phyloP scores from a whole-genome alignment of 2,797 vertebrate genomes.

The Falco columbarius region DNA sequence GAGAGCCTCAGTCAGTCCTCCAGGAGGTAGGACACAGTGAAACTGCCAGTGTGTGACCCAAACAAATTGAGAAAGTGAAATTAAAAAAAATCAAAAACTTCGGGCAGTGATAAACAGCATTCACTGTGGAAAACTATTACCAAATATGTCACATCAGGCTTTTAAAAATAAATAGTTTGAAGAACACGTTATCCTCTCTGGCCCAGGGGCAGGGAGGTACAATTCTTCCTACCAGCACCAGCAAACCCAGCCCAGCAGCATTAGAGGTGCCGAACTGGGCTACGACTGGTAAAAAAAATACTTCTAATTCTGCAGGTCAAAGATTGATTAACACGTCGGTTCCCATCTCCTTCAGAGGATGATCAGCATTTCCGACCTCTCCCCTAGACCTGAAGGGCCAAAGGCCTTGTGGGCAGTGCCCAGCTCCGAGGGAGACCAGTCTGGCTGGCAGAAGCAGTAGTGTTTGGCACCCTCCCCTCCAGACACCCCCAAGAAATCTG shows the following conservation, averaged over 20 bases:
- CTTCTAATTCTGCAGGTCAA: background rate
- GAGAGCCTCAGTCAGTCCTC: background rate
- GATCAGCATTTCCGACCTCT: too few species aligned
- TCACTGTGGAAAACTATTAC: background rate
- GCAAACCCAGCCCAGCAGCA: background rate
- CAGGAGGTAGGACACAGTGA: background rate
- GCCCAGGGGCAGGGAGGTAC: background rate
- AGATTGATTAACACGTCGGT: background rate
- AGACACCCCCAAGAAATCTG: background rate
- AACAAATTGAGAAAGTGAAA: background rate
- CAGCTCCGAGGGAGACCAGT: background rate
- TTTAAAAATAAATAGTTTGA: background rate
- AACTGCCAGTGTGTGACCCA: background rate
- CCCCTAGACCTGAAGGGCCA: rapidly evolving
- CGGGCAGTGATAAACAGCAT: background rate
- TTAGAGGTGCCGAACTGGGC: background rate
- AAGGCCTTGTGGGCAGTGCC: background rate
- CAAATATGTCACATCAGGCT: background rate
- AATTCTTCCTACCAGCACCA: background rate
- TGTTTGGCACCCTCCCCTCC: background rate
- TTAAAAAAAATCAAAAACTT: background rate
- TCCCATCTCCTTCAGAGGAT: background rate
- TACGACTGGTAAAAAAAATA: background rate
- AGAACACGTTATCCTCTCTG: background rate
- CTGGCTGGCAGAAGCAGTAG: background rate